phyloP scores from a whole-genome alignment of 2,888 invertebrate species.

The Yponomeuta malinellus region DNA sequence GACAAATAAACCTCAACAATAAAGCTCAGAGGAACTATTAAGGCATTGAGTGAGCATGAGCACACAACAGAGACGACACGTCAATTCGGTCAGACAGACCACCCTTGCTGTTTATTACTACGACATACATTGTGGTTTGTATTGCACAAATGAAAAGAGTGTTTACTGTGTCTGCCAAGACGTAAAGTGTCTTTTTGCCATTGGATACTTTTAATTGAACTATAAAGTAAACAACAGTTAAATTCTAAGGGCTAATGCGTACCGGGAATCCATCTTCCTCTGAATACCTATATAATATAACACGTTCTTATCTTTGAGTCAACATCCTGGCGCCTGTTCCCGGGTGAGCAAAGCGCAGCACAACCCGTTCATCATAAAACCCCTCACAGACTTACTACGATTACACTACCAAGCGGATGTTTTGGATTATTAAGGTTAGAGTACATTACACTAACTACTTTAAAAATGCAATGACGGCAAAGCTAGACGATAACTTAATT shows the following conservation, averaged over 20 bases:
- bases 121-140: not conserved
- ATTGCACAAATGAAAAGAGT: not conserved
- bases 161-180: not conserved
- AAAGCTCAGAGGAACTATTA: not conserved
- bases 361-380: not conserved
- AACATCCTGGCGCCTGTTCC: constrained; percentile 8
- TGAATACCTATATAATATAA: too few relatives aligned
- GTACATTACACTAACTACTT: not conserved
- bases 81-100: too few relatives aligned
- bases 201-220: not conserved
- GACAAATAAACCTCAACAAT: not conserved
- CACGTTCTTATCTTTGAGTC: constrained; percentile 6
- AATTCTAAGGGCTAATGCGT: not conserved
- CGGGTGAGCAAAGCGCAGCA: not conserved
- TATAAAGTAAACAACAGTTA: not conserved
- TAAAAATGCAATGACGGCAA: not conserved
- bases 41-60: not conserved
- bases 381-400: too few relatives aligned
- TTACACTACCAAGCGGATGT: not conserved
- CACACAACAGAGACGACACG: not conserved
- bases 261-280: not conserved
- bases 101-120: not conserved
- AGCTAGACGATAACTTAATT: not conserved
- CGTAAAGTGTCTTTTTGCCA: not conserved
- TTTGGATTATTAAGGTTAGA: not conserved